phyloP scores from a whole-genome alignment of 2,113 vertebrate species.

The Phodopus roborovskii region DNA sequence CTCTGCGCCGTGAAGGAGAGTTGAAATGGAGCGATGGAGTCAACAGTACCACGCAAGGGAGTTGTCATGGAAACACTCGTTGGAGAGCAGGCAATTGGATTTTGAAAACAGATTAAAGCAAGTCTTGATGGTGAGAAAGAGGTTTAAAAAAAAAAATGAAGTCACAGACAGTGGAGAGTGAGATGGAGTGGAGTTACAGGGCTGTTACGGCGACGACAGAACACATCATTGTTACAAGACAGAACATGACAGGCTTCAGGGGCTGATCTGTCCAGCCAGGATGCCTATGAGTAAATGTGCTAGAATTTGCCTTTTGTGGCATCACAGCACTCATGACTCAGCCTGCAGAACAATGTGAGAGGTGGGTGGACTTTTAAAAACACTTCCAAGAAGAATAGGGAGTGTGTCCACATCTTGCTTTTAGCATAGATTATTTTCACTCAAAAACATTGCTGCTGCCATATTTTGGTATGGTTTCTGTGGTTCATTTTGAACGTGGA shows the following conservation, averaged over 20 bases:
- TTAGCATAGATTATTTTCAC: slow-evolving; percentile 33
- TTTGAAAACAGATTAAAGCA: slow-evolving; percentile 66
- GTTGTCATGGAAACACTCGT: slow-evolving; percentile 80
- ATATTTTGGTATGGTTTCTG: not conserved
- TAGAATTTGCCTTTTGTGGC: slow-evolving; percentile 62
- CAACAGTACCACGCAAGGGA: slow-evolving; percentile 49
- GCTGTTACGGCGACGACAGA: not conserved
- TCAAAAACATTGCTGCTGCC: not conserved
- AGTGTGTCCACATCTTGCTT: slow-evolving; percentile 34
- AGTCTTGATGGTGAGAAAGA: slow-evolving; percentile 46
- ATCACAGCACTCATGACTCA: slow-evolving; percentile 73
- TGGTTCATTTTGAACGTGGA: not conserved
- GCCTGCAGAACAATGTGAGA: slow-evolving; percentile 73
- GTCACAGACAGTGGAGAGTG: not conserved
- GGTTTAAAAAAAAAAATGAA: not conserved
- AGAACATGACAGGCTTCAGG: not conserved
- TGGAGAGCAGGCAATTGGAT: slow-evolving; percentile 68
- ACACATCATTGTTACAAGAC: not conserved
- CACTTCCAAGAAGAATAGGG: slow-evolving; percentile 71
- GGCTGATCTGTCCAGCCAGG: slow-evolving; percentile 56
- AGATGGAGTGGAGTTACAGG: not conserved
- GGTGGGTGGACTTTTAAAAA: slow-evolving; percentile 79
- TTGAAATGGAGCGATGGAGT: slow-evolving; percentile 43
- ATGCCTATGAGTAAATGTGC: slow-evolving; percentile 14
- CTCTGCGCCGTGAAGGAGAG: slow-evolving; percentile 23